These are phyloP conservation scores for Sinhomidia bicolor DNA, from an alignment of 2,888 invertebrate genomes.

Conservation along the genomic window DNA sequence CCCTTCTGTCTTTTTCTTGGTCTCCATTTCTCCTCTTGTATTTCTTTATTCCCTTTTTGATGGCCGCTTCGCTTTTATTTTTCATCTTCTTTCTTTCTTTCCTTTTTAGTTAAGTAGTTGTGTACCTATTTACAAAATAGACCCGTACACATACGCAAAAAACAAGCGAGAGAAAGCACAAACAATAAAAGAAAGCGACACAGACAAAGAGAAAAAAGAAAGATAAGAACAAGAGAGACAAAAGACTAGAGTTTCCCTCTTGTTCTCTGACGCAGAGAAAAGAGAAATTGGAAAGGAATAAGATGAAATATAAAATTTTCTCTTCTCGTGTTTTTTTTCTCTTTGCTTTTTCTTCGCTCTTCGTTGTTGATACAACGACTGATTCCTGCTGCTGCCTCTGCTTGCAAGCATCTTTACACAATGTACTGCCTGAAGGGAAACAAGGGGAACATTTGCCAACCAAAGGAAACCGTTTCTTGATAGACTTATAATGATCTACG, in stretches of 20 bases:
- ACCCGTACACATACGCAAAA: neutral
- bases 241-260: neutral
- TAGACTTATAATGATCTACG: slow-evolving; percentile 34
- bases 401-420: neutral
- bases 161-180: neutral
- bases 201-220: neutral
- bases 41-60: too few species aligned
- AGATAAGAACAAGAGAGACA: slow-evolving; percentile 23
- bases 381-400: neutral
- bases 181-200: neutral
- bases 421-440: slow-evolving; percentile 31
- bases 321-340: too few species aligned
- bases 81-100: neutral
- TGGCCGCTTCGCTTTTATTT: too few species aligned
- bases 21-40: neutral
- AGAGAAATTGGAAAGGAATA: slow-evolving; percentile 12
- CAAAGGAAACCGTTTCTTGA: slow-evolving; percentile 3
- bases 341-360: neutral
- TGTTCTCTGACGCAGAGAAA: neutral
- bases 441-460: neutral
- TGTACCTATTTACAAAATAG: too few species aligned
- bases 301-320: neutral
- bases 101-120: neutral
- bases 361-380: too few species aligned
- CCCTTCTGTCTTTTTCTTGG: neutral